Conservation (phyloP, 1,140 invertebrate genomes). For the Drosophila bocqueti region DNA sequence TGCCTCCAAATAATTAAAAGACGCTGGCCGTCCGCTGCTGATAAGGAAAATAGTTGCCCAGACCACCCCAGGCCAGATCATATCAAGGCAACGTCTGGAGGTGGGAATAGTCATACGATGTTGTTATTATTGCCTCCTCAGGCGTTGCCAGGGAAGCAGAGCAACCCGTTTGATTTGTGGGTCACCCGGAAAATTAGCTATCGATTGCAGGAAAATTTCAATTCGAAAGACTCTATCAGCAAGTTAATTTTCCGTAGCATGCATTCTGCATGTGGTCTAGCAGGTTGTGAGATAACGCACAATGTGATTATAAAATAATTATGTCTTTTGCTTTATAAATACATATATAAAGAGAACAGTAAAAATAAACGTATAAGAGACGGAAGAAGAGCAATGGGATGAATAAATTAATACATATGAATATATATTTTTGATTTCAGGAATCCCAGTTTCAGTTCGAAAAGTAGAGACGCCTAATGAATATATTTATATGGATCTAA, state of each 20-base stretch:
- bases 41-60: slow-evolving; percentile 26
- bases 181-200: slow-evolving; percentile 24
- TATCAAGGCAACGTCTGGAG: slow-evolving; percentile 33
- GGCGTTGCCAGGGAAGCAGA: slow-evolving; percentile 9
- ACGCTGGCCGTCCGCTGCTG: slow-evolving; percentile 15
- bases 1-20: slow-evolving; percentile 11
- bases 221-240: neutral
- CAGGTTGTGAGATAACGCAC: slow-evolving; percentile 16
- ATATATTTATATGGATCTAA: neutral
- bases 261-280: slow-evolving; percentile 5
- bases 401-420: neutral
- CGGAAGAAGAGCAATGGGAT: neutral
- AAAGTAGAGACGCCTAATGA: neutral
- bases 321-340: neutral
- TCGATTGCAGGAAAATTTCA: slow-evolving; percentile 1
- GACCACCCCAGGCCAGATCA: slow-evolving; percentile 23
- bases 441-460: neutral
- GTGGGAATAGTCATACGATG: slow-evolving; percentile 40
- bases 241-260: slow-evolving; percentile 3
- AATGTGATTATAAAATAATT: slow-evolving; percentile 5
- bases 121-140: slow-evolving; percentile 1
- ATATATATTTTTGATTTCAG: neutral
- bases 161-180: slow-evolving; percentile 24
- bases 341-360: neutral
- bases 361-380: slow-evolving; percentile 8